Conservation (phyloP, 2,888 invertebrate species). For the Lissocephala sabroskyi region DNA sequence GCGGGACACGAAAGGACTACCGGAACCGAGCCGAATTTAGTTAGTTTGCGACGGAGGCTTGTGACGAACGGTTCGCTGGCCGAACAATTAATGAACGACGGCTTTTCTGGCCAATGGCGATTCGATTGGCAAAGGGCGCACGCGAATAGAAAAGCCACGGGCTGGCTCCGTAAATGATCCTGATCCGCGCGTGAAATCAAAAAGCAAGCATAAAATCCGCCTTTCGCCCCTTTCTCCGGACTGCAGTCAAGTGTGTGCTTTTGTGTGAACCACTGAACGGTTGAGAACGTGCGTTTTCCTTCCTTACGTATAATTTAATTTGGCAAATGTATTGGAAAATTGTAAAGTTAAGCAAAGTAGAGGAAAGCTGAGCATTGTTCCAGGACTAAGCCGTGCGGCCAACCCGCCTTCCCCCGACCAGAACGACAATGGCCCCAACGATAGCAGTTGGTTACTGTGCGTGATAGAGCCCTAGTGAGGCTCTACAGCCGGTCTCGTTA, state of each 20-base stretch:
- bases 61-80: conserved; percentile 60
- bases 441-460: neutral
- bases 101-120: conserved; percentile 44
- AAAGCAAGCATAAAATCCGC: too few species aligned
- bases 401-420: too few species aligned
- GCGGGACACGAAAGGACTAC: conserved; percentile 20
- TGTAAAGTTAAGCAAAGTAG: conserved; percentile 44
- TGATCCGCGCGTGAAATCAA: conserved; percentile 41
- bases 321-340: conserved; percentile 64
- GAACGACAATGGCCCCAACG: too few species aligned
- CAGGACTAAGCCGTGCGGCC: too few species aligned
- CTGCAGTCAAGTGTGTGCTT: conserved; percentile 51
- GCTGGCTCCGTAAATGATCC: neutral
- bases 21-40: conserved; percentile 50
- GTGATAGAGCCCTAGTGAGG: too few species aligned
- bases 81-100: conserved; percentile 7
- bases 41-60: conserved; percentile 68
- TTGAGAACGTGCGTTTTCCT: conserved; percentile 6
- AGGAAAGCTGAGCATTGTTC: too few species aligned
- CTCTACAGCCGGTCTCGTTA: too few species aligned
- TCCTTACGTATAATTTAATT: conserved; percentile 56
- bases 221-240: too few species aligned
- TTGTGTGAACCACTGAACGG: conserved; percentile 34
- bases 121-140: conserved; percentile 23
- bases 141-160: conserved; percentile 13